Conservation (phyloP, 2,888 invertebrate genomes). For the Hemaris fuciformis region DNA sequence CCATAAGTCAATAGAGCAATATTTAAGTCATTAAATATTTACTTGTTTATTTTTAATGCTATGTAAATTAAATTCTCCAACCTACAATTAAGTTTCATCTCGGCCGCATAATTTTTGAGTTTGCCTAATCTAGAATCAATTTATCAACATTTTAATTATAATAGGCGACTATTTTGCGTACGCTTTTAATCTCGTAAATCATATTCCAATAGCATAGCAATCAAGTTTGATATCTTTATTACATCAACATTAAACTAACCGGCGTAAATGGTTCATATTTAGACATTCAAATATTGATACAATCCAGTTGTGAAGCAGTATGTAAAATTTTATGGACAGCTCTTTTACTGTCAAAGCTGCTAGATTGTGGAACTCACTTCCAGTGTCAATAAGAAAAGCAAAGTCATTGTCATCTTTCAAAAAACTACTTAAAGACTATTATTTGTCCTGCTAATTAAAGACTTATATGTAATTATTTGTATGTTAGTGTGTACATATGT, state of each 20-base stretch:
- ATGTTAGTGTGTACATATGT: too few species aligned
- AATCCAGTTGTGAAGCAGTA: background rate
- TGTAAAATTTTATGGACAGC: too few species aligned
- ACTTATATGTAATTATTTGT: too few species aligned
- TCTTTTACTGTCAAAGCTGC: too few species aligned
- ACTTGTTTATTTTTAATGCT: background rate
- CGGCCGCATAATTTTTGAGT: constrained; percentile 22
- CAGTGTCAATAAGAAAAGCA: too few species aligned
- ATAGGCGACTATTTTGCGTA: constrained; percentile 45
- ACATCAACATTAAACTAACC: constrained; percentile 59
- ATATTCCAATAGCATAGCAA: constrained; percentile 54
- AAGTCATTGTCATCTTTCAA: too few species aligned
- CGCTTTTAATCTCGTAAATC: constrained; percentile 54
- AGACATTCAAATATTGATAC: constrained; percentile 30
- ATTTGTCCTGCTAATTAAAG: too few species aligned
- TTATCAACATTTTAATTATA: constrained; percentile 37
- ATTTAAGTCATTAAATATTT: constrained; percentile 8
- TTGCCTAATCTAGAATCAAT: constrained; percentile 15
- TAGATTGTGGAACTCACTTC: too few species aligned
- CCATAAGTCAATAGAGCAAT: constrained; percentile 11
- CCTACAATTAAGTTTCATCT: constrained; percentile 10
- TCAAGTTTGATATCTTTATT: constrained; percentile 65
- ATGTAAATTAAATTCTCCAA: background rate
- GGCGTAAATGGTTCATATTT: constrained; percentile 37
- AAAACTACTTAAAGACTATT: too few species aligned